These are phyloP conservation scores for Phania funesta DNA, from an alignment of 2,888 invertebrate species.

Conservation along the genomic window DNA sequence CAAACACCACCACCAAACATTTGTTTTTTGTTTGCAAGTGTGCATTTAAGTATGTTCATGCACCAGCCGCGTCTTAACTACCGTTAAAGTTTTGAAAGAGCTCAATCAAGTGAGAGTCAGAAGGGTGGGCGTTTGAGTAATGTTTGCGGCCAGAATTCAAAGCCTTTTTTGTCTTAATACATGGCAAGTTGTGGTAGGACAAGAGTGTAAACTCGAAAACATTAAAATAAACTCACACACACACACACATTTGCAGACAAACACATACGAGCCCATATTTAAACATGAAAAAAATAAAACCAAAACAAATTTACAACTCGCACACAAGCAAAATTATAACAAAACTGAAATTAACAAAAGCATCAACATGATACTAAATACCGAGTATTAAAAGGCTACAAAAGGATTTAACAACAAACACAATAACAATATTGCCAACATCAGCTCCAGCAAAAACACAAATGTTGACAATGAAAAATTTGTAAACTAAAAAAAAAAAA, in stretches of 20 bases:
- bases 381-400: constrained; percentile 24
- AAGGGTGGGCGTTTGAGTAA: neutral
- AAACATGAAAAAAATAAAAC: constrained; percentile 5
- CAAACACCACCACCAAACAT: neutral
- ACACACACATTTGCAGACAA: neutral
- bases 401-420: constrained; percentile 24
- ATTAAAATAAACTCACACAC: neutral
- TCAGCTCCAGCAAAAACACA: constrained; percentile 14
- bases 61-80: neutral
- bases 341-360: constrained; percentile 7
- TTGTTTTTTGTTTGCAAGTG: too few relatives aligned
- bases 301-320: constrained; percentile 9
- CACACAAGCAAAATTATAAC: neutral
- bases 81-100: neutral
- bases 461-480: constrained; percentile 39
- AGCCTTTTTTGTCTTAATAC: constrained; percentile 57
- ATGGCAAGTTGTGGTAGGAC: constrained; percentile 70
- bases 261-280: constrained; percentile 4
- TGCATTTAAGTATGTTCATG: too few relatives aligned
- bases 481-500: neutral
- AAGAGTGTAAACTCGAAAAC: constrained; percentile 65
- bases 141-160: constrained; percentile 38
- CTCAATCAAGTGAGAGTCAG: neutral
- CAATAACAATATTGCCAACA: constrained; percentile 14
- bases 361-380: constrained; percentile 14